phyloP scores from a whole-genome alignment of 2,113 vertebrate species.

The Pogona vitticeps region DNA sequence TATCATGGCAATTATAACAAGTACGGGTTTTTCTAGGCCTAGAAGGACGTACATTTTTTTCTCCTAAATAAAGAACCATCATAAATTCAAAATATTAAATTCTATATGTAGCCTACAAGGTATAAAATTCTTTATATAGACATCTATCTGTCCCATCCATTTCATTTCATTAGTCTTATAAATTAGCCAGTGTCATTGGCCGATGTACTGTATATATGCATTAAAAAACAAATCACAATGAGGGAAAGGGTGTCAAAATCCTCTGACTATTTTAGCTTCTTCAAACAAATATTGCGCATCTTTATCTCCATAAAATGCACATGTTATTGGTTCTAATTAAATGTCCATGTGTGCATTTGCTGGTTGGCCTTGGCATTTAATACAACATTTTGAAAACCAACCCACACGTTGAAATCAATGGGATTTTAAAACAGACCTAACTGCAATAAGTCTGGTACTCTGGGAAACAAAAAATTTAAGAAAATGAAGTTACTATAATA shows the following conservation, averaged over 20 bases:
- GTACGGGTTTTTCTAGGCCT: background rate
- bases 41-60: background rate
- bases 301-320: background rate
- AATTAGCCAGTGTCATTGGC: too few species aligned
- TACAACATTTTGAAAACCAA: background rate
- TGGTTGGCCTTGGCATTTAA: background rate
- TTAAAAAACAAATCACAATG: background rate
- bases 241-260: background rate
- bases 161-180: too few species aligned
- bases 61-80: conserved; percentile 45
- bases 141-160: too few species aligned
- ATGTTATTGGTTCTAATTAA: background rate
- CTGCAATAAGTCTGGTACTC: background rate
- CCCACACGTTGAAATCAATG: background rate
- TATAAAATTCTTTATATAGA: background rate
- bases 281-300: background rate
- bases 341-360: background rate
- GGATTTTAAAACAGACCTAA: background rate
- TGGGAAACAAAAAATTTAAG: conserved; percentile 13
- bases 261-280: background rate
- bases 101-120: background rate
- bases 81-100: conserved; percentile 4
- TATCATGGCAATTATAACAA: background rate
- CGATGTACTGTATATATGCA: background rate
- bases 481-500: background rate